Evolutionary conservation across 2,797 vertebrate species (phyloP), one percentile per base, ranked within the genome.

Genomic region (Hippopotamyrus pictus): DNA sequence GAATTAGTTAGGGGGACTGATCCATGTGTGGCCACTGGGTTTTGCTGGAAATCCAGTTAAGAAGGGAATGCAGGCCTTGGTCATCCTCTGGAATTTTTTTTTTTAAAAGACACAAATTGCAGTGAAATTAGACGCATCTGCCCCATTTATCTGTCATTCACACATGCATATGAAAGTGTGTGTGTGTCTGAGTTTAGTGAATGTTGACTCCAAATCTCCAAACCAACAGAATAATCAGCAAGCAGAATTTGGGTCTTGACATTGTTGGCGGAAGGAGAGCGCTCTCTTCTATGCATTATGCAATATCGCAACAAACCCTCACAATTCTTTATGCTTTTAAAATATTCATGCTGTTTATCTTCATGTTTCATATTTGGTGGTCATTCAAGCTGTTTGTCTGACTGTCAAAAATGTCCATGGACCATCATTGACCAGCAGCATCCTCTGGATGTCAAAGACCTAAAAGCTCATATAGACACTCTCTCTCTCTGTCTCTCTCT

Each of bases 1-100:
- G 86, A 92, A 93, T 94, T 92, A 91, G 93, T 93, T 93, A 93
- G 89, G 62, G 46, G 87, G 89, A 88, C 89, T 87, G 91, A 89
- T 90, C 7, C 14, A 37, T 37, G 41, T 46, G n/a, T n/a, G 5
- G 62, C 14, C 0, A 29, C 17, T 57, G 65, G 5, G 83, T 90
- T 41, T 14, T 48, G 22, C 53, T 9, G 22, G 84, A 76, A 88
- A 86, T 29, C 59, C 59, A 44, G 89, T 91, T 88, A 25, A 89
- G 33, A 88, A 89, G 88, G 54, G 46, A 54, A 57, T 46, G 85
- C 22, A 8, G 29, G n/a, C 22, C 44, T 51, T 46, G 22, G 46
- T 25, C 46, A 25, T 51, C 9, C 44, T 33, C n/a, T 53, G 83
- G 46, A 48, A 25, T 22, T 41, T 85, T 41, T 54, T 53, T 19